Percentiles rank a stretch among this genome's conserved stretches.
Evolutionary conservation across 2,888 invertebrate species (phyloP).

Genomic region (Andrena hattorfiana): DNA sequence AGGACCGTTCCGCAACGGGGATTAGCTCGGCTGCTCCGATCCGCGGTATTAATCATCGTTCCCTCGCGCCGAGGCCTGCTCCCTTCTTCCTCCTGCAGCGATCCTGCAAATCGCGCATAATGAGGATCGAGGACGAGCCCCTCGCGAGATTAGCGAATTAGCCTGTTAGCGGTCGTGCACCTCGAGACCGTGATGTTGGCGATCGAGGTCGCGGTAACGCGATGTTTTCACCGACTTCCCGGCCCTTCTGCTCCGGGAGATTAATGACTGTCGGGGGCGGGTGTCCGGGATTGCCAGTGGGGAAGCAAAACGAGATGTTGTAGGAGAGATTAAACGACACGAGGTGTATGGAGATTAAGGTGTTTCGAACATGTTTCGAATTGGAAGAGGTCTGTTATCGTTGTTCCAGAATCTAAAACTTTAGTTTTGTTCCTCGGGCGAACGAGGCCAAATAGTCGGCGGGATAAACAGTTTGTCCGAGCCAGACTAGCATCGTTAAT

Average conservation of each 20-base stretch:
- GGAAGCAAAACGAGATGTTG: neutral
- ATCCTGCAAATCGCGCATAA: conserved; percentile 60
- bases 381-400: neutral
- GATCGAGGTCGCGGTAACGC: conserved; percentile 6
- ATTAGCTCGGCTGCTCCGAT: conserved; percentile 60
- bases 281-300: neutral
- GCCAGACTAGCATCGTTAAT: conserved; percentile 12
- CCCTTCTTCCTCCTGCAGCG: conserved; percentile 36
- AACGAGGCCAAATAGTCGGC: neutral
- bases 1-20: conserved; percentile 60
- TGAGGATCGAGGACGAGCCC: conserved; percentile 68
- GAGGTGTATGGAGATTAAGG: neutral
- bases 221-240: conserved; percentile 33
- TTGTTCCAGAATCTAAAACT: too few relatives aligned
- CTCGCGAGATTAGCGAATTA: conserved; percentile 52
- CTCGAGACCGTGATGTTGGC: conserved; percentile 10
- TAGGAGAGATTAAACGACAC: neutral
- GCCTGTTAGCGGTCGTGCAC: conserved; percentile 4
- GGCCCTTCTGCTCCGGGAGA: conserved; percentile 4
- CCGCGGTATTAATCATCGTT: conserved; percentile 73
- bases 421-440: neutral
- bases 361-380: neutral
- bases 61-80: conserved; percentile 22
- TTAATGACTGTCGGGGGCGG: conserved; percentile 18
- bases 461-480: too few relatives aligned